Percentiles rank a stretch among this genome's conserved stretches.
Conservation (phyloP, 2,888 invertebrate species). For the Apodemia mormo region DNA sequence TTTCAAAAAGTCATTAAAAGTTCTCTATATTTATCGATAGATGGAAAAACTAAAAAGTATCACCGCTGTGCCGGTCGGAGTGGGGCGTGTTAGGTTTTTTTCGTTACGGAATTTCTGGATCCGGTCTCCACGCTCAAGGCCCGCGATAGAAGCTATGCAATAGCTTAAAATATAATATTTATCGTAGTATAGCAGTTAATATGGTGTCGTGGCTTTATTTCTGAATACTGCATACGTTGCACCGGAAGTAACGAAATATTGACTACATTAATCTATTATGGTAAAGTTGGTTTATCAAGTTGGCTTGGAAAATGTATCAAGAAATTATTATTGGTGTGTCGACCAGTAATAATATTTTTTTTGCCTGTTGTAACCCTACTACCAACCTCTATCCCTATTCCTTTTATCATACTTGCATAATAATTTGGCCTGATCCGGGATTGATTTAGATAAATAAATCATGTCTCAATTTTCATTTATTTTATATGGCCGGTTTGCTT, state of each 20-base stretch:
- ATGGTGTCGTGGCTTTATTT: conserved; percentile 3
- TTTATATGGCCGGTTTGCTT: no score
- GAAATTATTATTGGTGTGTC: not conserved
- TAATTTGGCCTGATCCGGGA: not conserved
- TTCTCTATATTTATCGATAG: no score
- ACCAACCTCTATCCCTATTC: no score
- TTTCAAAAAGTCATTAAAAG: no score
- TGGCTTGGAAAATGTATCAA: not conserved
- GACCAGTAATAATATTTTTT: not conserved
- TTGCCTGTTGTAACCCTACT: not conserved
- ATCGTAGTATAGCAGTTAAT: not conserved
- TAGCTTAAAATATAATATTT: no score
- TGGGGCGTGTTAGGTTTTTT: no score
- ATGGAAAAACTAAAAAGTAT: no score
- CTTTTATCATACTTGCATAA: no score
- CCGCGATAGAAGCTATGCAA: no score
- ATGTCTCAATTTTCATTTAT: not conserved
- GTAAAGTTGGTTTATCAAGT: not conserved
- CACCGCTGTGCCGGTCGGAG: no score
- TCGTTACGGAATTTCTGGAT: no score
- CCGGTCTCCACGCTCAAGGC: no score
- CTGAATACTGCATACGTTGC: conserved; percentile 18
- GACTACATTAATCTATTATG: conserved; percentile 17
- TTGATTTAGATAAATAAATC: not conserved
- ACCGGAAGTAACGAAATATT: conserved; percentile 20